Base-by-base conservation (phyloP, 1,140 invertebrate genomes). In the Neodiprion lecontei region DNA sequence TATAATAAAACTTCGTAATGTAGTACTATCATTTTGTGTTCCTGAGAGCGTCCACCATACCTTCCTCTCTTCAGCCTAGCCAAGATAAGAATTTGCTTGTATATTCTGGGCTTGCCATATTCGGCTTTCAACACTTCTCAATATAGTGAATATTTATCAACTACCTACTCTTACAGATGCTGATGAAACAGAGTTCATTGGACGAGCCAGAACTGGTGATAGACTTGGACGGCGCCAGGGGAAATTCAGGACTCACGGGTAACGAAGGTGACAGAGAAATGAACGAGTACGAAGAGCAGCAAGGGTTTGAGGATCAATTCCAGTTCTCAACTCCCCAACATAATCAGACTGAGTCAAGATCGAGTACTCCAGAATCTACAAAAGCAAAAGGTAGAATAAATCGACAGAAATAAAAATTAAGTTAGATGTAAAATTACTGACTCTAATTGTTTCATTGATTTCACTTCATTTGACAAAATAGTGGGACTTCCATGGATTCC, bases 161-260 rank as follows among this genome's bases (percentile, higher is more conserved):
- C 48, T 72, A 2, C 72, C 68, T 61, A 77, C 65, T 74, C 84
- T 86, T 76, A 40, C 90, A 96, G 91, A 93, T 92, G 83, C 92
- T 98, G 79, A 95, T 96, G 85, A 99, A 99, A 87, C 97, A 99
- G 91, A 96, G 94, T 79, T 97, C 96, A 76, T 89, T 98, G 67
- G 96, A 98, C 88, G 97, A 98, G 85, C 93, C 93, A 78, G 91
- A 91, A 73, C 91, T 95, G 79, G 92, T 91, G 81, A 92, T 95
- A 84, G 93, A 95, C 68, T 89, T 86, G 21, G 90, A 91, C 73
- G 88, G 90, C 78, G 83, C 88, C 78, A 77, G 84, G 83, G 72
- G 76, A 79, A 70, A 72, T 65, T 77, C 79, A 10, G 77, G 74
- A 67, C 69, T 61, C 8, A n/a, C 65, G 1, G 76, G 79, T 50